A percentile compares a stretch with the other conserved stretches of the same genome.
Conservation (phyloP, 2,888 invertebrate species). For the Galerucella nymphaeae region DNA sequence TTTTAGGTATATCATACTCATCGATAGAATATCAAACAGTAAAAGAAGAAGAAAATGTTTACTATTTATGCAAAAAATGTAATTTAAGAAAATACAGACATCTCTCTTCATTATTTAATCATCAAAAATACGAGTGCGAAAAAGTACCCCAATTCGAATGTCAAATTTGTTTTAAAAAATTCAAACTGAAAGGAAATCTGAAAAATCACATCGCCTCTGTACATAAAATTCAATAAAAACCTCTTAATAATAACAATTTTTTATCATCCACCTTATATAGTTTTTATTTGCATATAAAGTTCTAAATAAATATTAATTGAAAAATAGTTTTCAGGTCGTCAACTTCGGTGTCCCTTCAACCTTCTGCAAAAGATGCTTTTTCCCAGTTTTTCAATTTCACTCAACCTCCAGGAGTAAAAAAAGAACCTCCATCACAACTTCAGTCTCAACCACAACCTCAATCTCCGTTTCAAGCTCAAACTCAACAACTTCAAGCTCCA, state of each 20-base stretch:
- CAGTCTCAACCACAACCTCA: constrained; percentile 1
- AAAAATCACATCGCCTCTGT: constrained; percentile 11
- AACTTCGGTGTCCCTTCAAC: not conserved
- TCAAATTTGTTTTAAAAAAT: constrained; percentile 12
- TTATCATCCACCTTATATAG: not conserved
- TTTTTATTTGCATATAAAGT: not conserved
- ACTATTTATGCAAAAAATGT: constrained; percentile 36
- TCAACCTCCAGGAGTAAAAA: not conserved
- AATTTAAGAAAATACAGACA: constrained; percentile 48
- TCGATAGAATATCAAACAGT: not conserved
- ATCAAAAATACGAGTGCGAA: constrained; percentile 55
- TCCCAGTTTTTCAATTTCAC: not conserved
- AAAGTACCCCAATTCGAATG: constrained; percentile 39
- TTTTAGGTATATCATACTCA: not conserved
- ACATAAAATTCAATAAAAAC: not conserved
- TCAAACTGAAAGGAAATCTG: constrained; percentile 20
- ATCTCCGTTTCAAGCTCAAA: not conserved
- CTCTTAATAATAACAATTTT: not conserved
- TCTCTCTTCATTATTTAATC: constrained; percentile 50
- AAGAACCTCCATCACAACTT: not conserved
- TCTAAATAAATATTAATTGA: not conserved
- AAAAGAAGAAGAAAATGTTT: not conserved
- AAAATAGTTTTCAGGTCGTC: not conserved
- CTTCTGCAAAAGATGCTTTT: not conserved
- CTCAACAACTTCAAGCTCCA: constrained; percentile 5